phyloP scores from a whole-genome alignment of 2,113 vertebrate species.

The Cyprinodon variegatus region DNA sequence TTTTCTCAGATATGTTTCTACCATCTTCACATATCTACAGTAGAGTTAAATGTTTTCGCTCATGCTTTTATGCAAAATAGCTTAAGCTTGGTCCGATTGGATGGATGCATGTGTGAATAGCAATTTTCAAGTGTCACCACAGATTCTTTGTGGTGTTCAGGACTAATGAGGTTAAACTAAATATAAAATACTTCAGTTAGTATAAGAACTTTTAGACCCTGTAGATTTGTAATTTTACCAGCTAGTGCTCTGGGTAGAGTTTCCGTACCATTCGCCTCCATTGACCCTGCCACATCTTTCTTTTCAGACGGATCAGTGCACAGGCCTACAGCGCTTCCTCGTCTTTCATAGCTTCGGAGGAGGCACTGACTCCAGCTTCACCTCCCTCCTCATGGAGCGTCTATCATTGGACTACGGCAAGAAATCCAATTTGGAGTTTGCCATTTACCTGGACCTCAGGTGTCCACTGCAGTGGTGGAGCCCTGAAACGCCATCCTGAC shows the following conservation, averaged over 20 bases:
- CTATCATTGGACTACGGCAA: constrained; percentile 89
- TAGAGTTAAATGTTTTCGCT: no score
- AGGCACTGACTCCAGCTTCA: constrained; percentile 89
- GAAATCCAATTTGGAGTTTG: constrained; percentile 89
- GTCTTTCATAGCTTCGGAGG: constrained; percentile 89
- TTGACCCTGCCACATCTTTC: neutral
- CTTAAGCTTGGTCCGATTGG: no score
- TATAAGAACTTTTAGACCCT: no score
- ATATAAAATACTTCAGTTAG: neutral
- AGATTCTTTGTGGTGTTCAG: no score
- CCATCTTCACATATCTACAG: no score
- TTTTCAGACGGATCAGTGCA: constrained; percentile 86
- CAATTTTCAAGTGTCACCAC: no score
- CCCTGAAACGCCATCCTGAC: constrained; percentile 90
- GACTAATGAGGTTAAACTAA: neutral
- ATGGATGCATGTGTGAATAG: no score
- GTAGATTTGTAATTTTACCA: no score
- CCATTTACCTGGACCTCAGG: constrained; percentile 85
- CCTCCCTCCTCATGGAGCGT: constrained; percentile 87
- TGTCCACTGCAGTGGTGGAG: constrained; percentile 88
- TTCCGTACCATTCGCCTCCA: neutral
- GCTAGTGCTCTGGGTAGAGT: neutral
- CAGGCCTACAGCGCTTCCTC: constrained; percentile 88
- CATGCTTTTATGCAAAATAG: no score
- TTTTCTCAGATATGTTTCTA: no score